These are phyloP conservation scores for Ennomos erosarius DNA, from an alignment of 2,888 invertebrate species.

Conservation along the genomic window DNA sequence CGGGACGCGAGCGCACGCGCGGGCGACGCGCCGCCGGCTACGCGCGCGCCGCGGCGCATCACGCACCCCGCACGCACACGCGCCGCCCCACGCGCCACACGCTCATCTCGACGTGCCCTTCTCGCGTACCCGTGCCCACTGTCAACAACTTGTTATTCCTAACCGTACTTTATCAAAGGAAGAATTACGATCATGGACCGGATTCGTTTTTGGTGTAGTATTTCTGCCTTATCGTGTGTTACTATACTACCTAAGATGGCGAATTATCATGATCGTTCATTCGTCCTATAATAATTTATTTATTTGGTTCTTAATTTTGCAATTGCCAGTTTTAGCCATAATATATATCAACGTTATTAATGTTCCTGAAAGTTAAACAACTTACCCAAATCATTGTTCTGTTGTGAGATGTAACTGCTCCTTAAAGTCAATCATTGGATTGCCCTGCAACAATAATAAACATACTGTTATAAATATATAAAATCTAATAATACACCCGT, in stretches of 20 bases:
- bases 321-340: too few relatives aligned
- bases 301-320: too few relatives aligned
- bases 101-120: constrained; percentile 64
- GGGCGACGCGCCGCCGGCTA: constrained; percentile 60
- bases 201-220: too few relatives aligned
- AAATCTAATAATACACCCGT: too few relatives aligned
- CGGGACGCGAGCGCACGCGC: constrained; percentile 61
- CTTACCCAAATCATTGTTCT: constrained; percentile 75
- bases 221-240: too few relatives aligned
- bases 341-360: too few relatives aligned
- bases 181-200: too few relatives aligned
- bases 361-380: constrained; percentile 24
- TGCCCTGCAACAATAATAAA: constrained; percentile 61
- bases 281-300: too few relatives aligned
- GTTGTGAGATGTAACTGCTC: constrained; percentile 45
- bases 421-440: constrained; percentile 58
- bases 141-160: constrained; percentile 27
- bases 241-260: too few relatives aligned
- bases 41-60: constrained; percentile 67
- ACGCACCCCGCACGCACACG: constrained; percentile 59
- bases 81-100: constrained; percentile 58
- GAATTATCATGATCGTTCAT: too few relatives aligned
- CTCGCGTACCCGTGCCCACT: constrained; percentile 71
- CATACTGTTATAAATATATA: background rate
- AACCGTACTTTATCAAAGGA: too few relatives aligned